Base-by-base conservation (phyloP, 2,113 vertebrate species). In the Noctilio leporinus region DNA sequence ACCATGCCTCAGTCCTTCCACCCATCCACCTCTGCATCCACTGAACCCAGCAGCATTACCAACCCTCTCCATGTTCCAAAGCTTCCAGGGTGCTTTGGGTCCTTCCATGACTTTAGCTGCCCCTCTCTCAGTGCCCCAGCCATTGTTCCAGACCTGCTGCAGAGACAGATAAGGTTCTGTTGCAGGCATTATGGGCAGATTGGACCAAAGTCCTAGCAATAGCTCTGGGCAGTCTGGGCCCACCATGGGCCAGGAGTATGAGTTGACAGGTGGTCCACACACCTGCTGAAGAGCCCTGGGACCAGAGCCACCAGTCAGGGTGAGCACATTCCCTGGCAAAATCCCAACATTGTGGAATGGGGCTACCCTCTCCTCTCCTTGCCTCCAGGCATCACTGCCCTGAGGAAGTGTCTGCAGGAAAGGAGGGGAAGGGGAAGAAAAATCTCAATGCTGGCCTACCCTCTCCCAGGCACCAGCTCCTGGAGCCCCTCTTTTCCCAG, bases 241-340 rank as follows among this genome's bases (percentile, higher is more conserved):
- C 1, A 10, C 43, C 16, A 0, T 6, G 59, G 30, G 24, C 53
- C 65, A 69, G 53, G 53, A 69, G 22, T 5, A 9, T 28, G 9
- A 17, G 11, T 3, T 69, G 57, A 38, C 35, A 47, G 53, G 24
- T 0, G 0, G 57, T 24, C 81, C 4, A 0, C 15, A 67, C 17
- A 84, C 20, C 19, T 91, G 57, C 43, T 35, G 1, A 10, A 73
- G 47, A 70, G 20, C 78, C 51, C 90, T 70, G 47, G 7, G 59
- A n/a, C 64, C 47, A 17, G 43, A 12, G 9, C 15, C 5, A 28
- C 45, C 43, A 15, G 5, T 47, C n/a, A 26, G 67, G 43, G 70
- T 24, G 33, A 59, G 28, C 59, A 67, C 22, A 15, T 64, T 82
- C 40, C 87, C 84, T 85, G 73, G 35, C 38, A 30, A 47, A 88